Evolutionary conservation across 1,140 invertebrate species (phyloP).

Genomic region (Argopecten irradians): DNA sequence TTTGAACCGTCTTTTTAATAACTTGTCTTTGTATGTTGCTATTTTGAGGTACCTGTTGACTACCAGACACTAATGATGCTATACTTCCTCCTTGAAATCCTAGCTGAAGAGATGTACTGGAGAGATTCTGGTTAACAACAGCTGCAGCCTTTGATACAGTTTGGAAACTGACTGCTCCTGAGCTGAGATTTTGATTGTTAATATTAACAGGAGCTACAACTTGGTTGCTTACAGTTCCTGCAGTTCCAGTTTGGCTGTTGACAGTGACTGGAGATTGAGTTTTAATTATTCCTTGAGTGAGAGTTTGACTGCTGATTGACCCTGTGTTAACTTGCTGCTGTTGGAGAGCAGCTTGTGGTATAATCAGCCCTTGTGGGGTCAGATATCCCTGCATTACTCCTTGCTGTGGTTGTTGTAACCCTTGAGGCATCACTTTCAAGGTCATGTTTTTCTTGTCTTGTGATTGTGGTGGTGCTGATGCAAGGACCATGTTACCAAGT

Average conservation of each 20-base stretch:
- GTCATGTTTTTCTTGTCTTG: slow-evolving; percentile 48
- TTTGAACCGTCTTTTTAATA: neutral
- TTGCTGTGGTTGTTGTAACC: slow-evolving; percentile 29
- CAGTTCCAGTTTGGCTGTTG: neutral
- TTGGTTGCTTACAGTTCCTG: neutral
- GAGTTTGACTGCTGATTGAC: neutral
- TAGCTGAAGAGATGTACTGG: neutral
- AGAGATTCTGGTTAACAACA: neutral
- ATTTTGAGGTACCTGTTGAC: neutral
- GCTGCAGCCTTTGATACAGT: neutral
- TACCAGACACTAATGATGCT: neutral
- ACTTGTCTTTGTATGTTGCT: neutral
- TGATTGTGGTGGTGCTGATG: neutral
- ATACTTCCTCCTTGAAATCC: neutral
- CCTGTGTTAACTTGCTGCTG: slow-evolving; percentile 5
- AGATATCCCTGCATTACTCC: slow-evolving; percentile 56
- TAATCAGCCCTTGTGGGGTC: slow-evolving; percentile 56
- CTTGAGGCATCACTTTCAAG: slow-evolving; percentile 53
- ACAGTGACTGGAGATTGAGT: neutral
- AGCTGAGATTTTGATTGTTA: neutral
- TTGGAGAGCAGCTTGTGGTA: slow-evolving; percentile 52
- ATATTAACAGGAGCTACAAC: neutral
- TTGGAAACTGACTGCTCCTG: neutral
- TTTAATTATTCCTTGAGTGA: neutral
- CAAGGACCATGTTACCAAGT: neutral